These are phyloP conservation scores for Alsophila aescularia DNA, from an alignment of 2,888 invertebrate species.

Conservation along the genomic window DNA sequence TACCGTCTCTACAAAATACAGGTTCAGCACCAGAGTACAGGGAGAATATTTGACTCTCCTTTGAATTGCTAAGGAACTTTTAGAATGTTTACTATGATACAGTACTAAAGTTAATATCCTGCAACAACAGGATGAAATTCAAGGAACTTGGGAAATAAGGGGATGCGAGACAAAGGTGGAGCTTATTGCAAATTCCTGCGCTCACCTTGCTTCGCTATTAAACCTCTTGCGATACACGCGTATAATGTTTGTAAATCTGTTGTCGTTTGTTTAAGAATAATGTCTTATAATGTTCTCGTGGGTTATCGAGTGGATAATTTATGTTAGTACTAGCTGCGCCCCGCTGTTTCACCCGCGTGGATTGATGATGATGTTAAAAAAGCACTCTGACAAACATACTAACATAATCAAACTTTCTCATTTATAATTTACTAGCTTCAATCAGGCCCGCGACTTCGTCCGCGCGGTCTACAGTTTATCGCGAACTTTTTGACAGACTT, in stretches of 20 bases:
- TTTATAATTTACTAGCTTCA: too few relatives aligned
- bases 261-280: conserved; percentile 20
- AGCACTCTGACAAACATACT: too few relatives aligned
- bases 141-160: conserved; percentile 74
- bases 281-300: conserved; percentile 6
- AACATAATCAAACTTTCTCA: too few relatives aligned
- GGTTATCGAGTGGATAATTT: background rate
- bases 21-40: background rate
- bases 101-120: conserved; percentile 32
- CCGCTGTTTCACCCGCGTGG: too few relatives aligned
- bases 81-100: conserved; percentile 4
- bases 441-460: too few relatives aligned
- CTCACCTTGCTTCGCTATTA: conserved; percentile 73
- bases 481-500: too few relatives aligned
- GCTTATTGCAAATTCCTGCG: conserved; percentile 81
- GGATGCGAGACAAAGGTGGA: conserved; percentile 71
- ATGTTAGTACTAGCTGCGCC: too few relatives aligned
- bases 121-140: conserved; percentile 66
- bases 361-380: too few relatives aligned
- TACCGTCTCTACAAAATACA: background rate
- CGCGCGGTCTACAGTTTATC: too few relatives aligned
- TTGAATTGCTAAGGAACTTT: background rate
- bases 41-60: background rate
- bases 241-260: conserved; percentile 52
- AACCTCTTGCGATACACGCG: conserved; percentile 62